Conservation (phyloP, 2,113 vertebrate genomes). For the Vanacampus margaritifer region DNA sequence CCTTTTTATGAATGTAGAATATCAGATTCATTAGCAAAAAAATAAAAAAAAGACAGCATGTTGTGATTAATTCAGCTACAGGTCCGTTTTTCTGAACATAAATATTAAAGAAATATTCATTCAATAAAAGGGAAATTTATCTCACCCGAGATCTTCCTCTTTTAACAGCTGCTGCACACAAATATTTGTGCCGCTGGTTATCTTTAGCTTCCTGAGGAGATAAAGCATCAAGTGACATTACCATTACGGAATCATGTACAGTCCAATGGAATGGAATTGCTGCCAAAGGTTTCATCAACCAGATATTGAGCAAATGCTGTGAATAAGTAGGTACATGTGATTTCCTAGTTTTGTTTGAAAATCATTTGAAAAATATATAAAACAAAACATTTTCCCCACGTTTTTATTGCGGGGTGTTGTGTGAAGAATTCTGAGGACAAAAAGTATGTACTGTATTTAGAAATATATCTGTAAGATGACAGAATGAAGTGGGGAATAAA, state of each 20-base stretch:
- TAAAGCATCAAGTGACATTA: neutral
- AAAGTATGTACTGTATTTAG: too few relatives aligned
- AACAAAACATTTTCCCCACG: too few relatives aligned
- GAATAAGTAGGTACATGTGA: too few relatives aligned
- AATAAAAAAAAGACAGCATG: too few relatives aligned
- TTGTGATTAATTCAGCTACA: too few relatives aligned
- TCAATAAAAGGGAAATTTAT: neutral
- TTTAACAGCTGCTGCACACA: conserved; percentile 81
- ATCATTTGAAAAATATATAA: too few relatives aligned
- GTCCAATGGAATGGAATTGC: neutral
- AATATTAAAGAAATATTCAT: neutral
- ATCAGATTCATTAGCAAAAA: too few relatives aligned
- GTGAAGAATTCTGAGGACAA: too few relatives aligned
- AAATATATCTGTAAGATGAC: neutral
- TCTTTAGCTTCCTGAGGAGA: conserved; percentile 70
- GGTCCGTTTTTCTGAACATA: too few relatives aligned
- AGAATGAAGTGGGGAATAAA: neutral
- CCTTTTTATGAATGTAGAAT: too few relatives aligned
- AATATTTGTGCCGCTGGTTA: conserved; percentile 71
- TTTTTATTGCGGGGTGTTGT: too few relatives aligned
- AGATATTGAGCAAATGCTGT: neutral
- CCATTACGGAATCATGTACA: neutral
- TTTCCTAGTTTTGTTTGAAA: too few relatives aligned
- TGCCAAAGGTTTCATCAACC: neutral
- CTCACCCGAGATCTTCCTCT: conserved; percentile 84